Percentiles rank a stretch among this genome's conserved stretches.
Conservation (phyloP, 2,113 vertebrate species). For the Hassar affinis region DNA sequence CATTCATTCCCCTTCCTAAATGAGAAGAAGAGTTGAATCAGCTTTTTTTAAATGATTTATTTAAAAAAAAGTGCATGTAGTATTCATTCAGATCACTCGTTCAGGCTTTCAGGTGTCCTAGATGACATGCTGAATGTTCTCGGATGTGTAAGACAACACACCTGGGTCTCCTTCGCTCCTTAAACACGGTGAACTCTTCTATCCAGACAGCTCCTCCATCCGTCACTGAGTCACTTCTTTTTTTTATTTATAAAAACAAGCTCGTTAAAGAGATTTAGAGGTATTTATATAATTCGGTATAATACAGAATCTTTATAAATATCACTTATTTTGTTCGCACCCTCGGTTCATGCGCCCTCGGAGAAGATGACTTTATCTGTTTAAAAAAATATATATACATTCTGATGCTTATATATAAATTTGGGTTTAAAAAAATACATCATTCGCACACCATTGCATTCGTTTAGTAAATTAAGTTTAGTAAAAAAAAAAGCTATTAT, state of each 20-base stretch:
- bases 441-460: background rate
- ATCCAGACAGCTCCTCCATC: background rate
- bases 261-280: constrained; percentile 1
- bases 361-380: background rate
- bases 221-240: background rate
- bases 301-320: background rate
- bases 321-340: background rate
- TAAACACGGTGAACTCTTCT: background rate
- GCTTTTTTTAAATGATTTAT: too few relatives aligned
- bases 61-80: background rate
- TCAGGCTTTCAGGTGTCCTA: background rate
- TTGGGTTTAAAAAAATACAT: background rate
- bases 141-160: background rate
- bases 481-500: too few relatives aligned
- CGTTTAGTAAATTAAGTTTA: background rate
- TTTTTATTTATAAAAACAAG: too few relatives aligned
- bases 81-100: background rate
- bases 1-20: too few relatives aligned
- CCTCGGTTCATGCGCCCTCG: background rate
- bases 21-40: background rate
- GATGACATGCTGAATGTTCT: background rate
- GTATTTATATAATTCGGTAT: background rate
- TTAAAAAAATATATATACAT: background rate
- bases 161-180: background rate
- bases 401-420: background rate